phyloP scores from a whole-genome alignment of 2,113 vertebrate genomes.

The Artemisiospiza belli region DNA sequence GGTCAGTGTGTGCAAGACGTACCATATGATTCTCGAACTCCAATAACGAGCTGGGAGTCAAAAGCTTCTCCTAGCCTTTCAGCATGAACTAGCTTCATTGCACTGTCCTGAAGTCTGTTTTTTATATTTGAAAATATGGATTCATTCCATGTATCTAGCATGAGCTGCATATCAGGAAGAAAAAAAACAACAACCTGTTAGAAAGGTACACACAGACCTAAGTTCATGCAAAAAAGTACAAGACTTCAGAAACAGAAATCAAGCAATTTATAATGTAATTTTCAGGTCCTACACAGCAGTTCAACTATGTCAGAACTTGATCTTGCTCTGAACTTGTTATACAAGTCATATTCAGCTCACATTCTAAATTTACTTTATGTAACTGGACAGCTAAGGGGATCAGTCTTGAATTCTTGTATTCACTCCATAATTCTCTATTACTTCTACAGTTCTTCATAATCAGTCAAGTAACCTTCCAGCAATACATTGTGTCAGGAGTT shows the following conservation, averaged over 20 bases:
- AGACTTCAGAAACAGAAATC: background rate
- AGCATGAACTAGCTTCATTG: slow-evolving; percentile 98
- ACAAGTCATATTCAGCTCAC: background rate
- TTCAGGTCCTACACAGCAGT: background rate
- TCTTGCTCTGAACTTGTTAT: background rate
- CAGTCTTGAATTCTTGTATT: background rate
- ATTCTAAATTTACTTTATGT: background rate
- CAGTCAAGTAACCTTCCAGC: background rate
- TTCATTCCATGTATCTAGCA: slow-evolving; percentile 99
- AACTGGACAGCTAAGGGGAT: background rate
- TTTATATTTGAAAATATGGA: slow-evolving; percentile 99
- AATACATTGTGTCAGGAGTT: background rate
- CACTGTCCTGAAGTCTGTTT: slow-evolving; percentile 95
- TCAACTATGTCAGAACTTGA: background rate
- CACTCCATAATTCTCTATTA: background rate
- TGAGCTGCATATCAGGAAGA: slow-evolving; percentile 80
- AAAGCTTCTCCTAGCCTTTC: slow-evolving; percentile 97
- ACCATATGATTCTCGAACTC: slow-evolving; percentile 98
- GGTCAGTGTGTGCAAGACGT: slow-evolving; percentile 45
- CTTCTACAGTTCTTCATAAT: background rate
- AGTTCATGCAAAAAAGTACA: background rate
- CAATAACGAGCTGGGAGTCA: slow-evolving; percentile 98
- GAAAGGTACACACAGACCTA: background rate
- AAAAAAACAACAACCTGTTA: background rate
- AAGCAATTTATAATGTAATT: background rate